A percentile compares a stretch with the other conserved stretches of the same genome.
Evolutionary conservation across 2,888 invertebrate genomes (phyloP).

Genomic region (Ceriagrion tenellum): DNA sequence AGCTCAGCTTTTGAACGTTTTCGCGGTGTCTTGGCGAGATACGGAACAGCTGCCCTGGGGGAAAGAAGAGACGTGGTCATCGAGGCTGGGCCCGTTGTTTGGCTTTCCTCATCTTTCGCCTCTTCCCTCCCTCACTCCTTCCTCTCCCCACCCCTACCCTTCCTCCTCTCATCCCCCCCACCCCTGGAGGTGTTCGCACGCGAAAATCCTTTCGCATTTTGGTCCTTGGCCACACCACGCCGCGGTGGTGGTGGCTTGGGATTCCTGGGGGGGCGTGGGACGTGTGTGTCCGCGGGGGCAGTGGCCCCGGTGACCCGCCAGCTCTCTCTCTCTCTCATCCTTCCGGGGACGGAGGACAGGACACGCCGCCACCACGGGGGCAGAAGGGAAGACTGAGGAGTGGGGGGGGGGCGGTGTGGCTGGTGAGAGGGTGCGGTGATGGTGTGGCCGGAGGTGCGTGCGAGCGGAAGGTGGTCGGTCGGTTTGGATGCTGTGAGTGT

Average conservation of each 20-base stretch:
- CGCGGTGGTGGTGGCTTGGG: not conserved
- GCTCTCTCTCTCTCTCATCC: too few species aligned
- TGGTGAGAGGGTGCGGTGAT: not conserved
- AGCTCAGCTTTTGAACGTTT: too few species aligned
- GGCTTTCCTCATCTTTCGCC: not conserved
- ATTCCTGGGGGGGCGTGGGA: conserved; percentile 4
- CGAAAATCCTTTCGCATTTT: not conserved
- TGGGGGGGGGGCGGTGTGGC: not conserved
- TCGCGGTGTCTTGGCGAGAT: too few species aligned
- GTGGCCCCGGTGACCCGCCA: conserved; percentile 3
- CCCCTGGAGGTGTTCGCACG: not conserved
- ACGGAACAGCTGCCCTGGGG: not conserved
- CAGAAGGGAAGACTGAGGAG: not conserved
- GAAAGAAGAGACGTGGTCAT: not conserved
- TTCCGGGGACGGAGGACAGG: too few species aligned
- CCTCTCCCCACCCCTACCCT: not conserved
- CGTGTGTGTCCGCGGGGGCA: conserved; percentile 47
- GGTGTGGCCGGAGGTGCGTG: not conserved
- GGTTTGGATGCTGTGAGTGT: not conserved
- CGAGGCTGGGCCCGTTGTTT: not conserved
- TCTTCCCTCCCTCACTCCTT: too few species aligned
- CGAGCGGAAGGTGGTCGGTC: not conserved
- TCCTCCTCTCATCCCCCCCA: not conserved
- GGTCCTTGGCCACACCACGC: not conserved
- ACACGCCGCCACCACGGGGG: not conserved